Evolutionary conservation across 2,888 invertebrate species (phyloP).

Genomic region (Drosophila tripunctata): DNA sequence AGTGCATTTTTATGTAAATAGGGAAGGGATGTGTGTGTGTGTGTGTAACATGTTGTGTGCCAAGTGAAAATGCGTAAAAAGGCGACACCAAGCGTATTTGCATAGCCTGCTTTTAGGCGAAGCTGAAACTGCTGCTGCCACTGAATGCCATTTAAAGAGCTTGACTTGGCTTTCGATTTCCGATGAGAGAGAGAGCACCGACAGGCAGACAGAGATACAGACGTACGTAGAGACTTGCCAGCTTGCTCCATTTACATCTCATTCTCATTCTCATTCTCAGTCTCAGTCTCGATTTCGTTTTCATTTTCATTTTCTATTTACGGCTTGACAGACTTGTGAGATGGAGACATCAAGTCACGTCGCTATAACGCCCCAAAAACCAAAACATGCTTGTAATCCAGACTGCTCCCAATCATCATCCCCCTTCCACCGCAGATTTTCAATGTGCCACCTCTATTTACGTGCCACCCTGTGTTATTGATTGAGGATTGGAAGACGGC

Average conservation of each 20-base stretch:
- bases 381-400: conserved; percentile 32
- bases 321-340: conserved; percentile 41
- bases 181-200: conserved; percentile 1
- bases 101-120: conserved; percentile 61
- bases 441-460: background rate
- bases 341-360: conserved; percentile 62
- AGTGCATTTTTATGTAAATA: conserved; percentile 79
- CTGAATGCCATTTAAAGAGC: conserved; percentile 44
- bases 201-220: background rate
- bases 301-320: conserved; percentile 64
- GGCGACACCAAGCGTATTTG: conserved; percentile 64
- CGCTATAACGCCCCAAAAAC: conserved; percentile 30
- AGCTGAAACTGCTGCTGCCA: background rate
- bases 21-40: background rate
- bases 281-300: conserved; percentile 25
- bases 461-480: conserved; percentile 29
- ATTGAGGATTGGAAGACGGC: conserved; percentile 51
- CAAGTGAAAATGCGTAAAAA: conserved; percentile 71
- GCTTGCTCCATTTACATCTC: conserved; percentile 4
- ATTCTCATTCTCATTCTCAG: conserved; percentile 1
- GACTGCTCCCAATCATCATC: background rate
- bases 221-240: conserved; percentile 5
- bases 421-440: too few relatives aligned
- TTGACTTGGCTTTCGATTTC: conserved; percentile 49
- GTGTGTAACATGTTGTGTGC: conserved; percentile 27